Evolutionary conservation across 37 sponge, comb jelly and placozoan species (phyloP).

Genomic region (Spongia lamella): DNA sequence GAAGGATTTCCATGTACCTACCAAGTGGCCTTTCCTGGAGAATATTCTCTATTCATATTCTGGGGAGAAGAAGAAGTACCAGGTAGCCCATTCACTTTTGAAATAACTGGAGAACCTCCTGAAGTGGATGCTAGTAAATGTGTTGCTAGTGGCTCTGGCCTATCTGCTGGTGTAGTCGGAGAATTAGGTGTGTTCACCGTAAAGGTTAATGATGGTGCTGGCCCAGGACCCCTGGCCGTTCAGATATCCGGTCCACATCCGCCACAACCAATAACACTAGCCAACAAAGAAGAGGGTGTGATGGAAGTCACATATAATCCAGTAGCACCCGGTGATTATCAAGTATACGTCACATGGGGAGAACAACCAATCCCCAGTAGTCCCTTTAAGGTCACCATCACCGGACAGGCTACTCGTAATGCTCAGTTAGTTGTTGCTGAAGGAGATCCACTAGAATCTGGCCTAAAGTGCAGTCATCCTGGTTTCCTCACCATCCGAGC

Average conservation of each 20-base stretch:
- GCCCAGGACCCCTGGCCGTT: constrained; percentile 77
- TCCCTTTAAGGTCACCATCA: constrained; percentile 68
- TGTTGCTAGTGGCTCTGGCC: constrained; percentile 65
- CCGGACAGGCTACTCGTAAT: constrained; percentile 67
- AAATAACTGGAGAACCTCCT: constrained; percentile 63
- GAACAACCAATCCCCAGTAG: constrained; percentile 68
- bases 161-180: constrained; percentile 56
- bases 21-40: constrained; percentile 73
- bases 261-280: constrained; percentile 79
- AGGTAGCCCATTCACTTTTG: constrained; percentile 58
- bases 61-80: constrained; percentile 86
- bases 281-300: constrained; percentile 62
- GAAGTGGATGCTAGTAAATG: constrained; percentile 64
- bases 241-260: constrained; percentile 78
- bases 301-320: constrained; percentile 80
- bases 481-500: constrained; percentile 49
- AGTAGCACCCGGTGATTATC: constrained; percentile 82
- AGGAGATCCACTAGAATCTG: constrained; percentile 52
- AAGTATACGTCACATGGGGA: constrained; percentile 60
- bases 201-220: constrained; percentile 74
- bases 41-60: constrained; percentile 71
- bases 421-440: constrained; percentile 51
- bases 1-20: constrained; percentile 45
- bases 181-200: constrained; percentile 59
- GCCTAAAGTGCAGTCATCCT: constrained; percentile 50